Percentiles rank a stretch among this genome's conserved stretches.
Evolutionary conservation across 2,888 invertebrate species (phyloP).

Genomic region (Cheilosia scutellata): DNA sequence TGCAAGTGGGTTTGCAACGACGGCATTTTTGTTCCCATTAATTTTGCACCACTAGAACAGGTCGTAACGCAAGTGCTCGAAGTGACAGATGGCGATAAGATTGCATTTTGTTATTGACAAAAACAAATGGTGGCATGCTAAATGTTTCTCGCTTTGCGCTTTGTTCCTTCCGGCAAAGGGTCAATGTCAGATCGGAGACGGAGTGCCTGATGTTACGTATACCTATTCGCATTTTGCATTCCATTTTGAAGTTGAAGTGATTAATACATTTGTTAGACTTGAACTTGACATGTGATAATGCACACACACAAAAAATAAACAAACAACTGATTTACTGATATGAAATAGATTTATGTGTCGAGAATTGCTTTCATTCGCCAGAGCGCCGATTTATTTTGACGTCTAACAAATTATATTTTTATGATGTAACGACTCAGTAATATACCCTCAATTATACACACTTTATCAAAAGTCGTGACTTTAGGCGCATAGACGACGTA

Average conservation of each 20-base stretch:
- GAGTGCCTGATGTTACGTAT: background rate
- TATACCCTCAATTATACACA: too few species aligned
- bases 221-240: background rate
- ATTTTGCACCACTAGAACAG: background rate
- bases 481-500: too few species aligned
- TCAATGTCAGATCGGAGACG: conserved; percentile 23
- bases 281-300: conserved; percentile 19
- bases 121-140: background rate
- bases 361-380: too few species aligned
- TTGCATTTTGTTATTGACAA: conserved; percentile 36
- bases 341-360: background rate
- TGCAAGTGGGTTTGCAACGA: background rate
- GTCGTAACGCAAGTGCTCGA: conserved; percentile 37
- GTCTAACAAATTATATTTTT: too few species aligned
- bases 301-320: background rate
- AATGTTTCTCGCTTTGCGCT: conserved; percentile 1
- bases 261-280: background rate
- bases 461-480: too few species aligned
- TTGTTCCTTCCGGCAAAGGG: conserved; percentile 42
- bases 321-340: background rate
- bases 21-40: background rate
- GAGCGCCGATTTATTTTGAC: too few species aligned
- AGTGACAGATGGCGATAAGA: conserved; percentile 56
- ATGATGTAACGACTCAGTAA: too few species aligned
- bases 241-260: background rate